A percentile compares a stretch with the other conserved stretches of the same genome.
These are phyloP conservation scores for Xanthia icteritia DNA, from an alignment of 2,888 invertebrate species.

Conservation along the genomic window DNA sequence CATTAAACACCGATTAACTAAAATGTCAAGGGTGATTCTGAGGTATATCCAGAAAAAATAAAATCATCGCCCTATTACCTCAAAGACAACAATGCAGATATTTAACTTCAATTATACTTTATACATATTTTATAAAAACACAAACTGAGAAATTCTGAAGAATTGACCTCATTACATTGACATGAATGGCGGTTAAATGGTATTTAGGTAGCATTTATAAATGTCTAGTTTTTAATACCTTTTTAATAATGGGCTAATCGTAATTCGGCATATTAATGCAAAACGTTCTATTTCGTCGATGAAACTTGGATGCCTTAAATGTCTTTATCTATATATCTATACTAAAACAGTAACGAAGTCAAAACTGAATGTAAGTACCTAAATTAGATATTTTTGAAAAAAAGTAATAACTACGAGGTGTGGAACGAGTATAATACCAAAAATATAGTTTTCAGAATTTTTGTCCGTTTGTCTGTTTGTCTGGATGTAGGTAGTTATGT, in stretches of 20 bases:
- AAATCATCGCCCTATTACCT: neutral
- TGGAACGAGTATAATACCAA: too few relatives aligned
- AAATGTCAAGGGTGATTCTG: constrained; percentile 35
- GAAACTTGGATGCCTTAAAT: neutral
- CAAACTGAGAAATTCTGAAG: constrained; percentile 15
- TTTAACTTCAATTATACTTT: constrained; percentile 30
- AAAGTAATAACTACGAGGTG: too few relatives aligned
- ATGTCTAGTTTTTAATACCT: constrained; percentile 6
- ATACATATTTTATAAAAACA: constrained; percentile 20
- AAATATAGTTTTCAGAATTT: too few relatives aligned
- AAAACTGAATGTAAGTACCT: too few relatives aligned
- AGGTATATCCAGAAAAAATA: neutral
- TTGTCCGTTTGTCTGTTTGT: too few relatives aligned
- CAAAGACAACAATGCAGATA: constrained; percentile 10
- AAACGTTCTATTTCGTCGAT: neutral
- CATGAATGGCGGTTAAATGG: constrained; percentile 1
- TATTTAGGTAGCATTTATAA: constrained; percentile 16
- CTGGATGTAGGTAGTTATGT: too few relatives aligned
- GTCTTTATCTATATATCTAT: too few relatives aligned
- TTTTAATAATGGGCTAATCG: neutral
- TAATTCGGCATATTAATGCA: constrained; percentile 9
- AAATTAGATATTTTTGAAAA: too few relatives aligned
- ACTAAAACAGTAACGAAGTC: too few relatives aligned
- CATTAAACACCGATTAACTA: neutral
- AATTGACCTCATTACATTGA: constrained; percentile 16